Evolutionary conservation across 2,797 vertebrate species (phyloP).

Genomic region (Triplophysa bombifrons): DNA sequence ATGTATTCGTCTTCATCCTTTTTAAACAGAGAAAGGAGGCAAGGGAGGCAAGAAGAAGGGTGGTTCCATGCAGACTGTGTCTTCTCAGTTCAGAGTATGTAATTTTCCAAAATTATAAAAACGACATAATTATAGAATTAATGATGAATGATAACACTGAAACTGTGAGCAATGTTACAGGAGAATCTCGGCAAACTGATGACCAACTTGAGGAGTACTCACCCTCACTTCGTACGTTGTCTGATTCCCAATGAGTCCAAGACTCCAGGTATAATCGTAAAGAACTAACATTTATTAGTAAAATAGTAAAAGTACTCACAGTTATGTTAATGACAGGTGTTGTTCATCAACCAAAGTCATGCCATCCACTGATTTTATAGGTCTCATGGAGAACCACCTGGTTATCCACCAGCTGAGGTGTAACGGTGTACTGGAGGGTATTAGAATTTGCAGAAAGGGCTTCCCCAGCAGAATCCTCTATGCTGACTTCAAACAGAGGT

Average conservation of each 20-base stretch:
- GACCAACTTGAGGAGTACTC: not conserved
- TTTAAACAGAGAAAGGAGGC: not conserved
- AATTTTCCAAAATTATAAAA: not conserved
- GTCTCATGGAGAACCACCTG: not conserved
- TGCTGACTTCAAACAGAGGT: not conserved
- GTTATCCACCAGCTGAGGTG: not conserved
- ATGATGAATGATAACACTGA: not conserved
- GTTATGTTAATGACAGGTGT: not conserved
- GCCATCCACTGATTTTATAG: not conserved
- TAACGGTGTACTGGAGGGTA: not conserved
- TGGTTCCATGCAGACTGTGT: conserved; percentile 29
- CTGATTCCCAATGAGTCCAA: not conserved
- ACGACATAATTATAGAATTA: not conserved
- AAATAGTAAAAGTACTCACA: not conserved
- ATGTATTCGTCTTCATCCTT: not conserved
- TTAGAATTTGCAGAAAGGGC: not conserved
- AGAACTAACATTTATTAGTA: not conserved
- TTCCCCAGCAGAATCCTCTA: not conserved
- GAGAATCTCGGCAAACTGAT: not conserved
- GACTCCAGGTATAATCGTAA: not conserved
- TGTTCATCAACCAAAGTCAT: not conserved
- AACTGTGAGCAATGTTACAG: not conserved
- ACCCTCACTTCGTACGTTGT: not conserved
- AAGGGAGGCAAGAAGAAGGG: conserved; percentile 1
- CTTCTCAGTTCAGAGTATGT: conserved; percentile 1